Conservation (phyloP, 2,113 vertebrate genomes). For the Miniopterus natalensis region DNA sequence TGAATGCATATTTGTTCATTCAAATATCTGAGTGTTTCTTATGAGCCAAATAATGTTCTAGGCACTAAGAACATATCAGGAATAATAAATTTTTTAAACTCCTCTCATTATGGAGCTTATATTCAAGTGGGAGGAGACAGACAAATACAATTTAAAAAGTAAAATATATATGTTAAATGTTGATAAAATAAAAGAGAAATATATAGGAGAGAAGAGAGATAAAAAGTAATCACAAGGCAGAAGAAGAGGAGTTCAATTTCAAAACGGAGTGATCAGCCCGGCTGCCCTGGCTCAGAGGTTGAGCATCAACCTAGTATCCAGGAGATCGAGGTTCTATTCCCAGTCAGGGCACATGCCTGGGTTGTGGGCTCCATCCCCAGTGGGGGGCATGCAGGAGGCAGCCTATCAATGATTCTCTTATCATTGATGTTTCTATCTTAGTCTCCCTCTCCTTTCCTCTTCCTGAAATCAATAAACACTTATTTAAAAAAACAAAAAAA, state of each 20-base stretch:
- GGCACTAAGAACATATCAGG: neutral
- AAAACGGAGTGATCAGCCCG: neutral
- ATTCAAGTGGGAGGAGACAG: neutral
- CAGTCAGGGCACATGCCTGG: no score
- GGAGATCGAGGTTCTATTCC: no score
- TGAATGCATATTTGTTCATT: neutral
- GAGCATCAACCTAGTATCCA: no score
- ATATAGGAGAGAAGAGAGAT: neutral
- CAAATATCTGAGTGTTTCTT: neutral
- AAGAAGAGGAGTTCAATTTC: neutral
- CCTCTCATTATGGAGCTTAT: neutral
- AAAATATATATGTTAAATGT: neutral
- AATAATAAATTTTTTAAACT: neutral
- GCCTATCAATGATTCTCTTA: no score
- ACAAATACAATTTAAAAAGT: neutral
- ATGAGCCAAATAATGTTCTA: neutral
- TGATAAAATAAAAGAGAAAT: neutral
- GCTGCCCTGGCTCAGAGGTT: no score
- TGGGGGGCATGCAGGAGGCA: no score
- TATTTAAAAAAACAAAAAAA: no score
- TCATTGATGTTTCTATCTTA: no score
- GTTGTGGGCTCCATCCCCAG: no score
- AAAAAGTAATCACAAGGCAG: neutral
- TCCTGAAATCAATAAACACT: no score
- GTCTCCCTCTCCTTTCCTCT: no score